phyloP scores from a whole-genome alignment of 2,888 invertebrate species.

The Cheiracanthium punctorium region DNA sequence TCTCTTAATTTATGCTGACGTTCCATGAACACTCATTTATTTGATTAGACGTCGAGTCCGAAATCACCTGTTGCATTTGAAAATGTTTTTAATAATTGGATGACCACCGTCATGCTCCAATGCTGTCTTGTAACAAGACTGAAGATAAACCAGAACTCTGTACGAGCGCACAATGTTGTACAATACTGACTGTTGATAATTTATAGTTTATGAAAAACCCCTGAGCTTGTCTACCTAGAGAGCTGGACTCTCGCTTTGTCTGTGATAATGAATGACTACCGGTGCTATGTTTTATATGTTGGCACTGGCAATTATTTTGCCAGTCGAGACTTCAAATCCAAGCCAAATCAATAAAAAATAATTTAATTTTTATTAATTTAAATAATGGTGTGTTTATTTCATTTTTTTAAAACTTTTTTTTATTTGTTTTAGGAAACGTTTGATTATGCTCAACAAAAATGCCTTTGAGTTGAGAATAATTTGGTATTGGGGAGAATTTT shows the following conservation, averaged over 20 bases:
- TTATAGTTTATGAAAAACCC: not conserved
- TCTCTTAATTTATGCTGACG: not conserved
- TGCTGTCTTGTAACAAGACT: too few species aligned
- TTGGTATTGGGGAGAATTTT: not conserved
- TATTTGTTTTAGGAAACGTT: too few species aligned
- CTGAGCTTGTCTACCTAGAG: not conserved
- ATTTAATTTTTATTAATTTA: slow-evolving; percentile 15
- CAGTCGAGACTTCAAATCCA: not conserved
- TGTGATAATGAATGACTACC: slow-evolving; percentile 45
- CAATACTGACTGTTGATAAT: slow-evolving; percentile 11
- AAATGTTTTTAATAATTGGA: too few species aligned
- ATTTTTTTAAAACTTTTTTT: not conserved
- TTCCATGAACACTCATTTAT: too few species aligned
- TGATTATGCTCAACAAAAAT: not conserved
- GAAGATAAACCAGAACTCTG: not conserved
- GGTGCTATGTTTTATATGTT: slow-evolving; percentile 49
- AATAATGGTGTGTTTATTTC: not conserved
- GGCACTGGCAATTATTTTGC: slow-evolving; percentile 10
- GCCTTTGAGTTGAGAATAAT: too few species aligned
- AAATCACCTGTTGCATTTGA: too few species aligned
- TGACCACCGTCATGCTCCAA: too few species aligned
- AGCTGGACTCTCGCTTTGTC: not conserved
- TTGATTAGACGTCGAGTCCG: too few species aligned
- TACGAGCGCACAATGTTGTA: slow-evolving; percentile 13
- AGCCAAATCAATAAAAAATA: slow-evolving; percentile 16